Conservation (phyloP, 92 coral and sea anemone species). For the Zoanthus sansibaricus region DNA sequence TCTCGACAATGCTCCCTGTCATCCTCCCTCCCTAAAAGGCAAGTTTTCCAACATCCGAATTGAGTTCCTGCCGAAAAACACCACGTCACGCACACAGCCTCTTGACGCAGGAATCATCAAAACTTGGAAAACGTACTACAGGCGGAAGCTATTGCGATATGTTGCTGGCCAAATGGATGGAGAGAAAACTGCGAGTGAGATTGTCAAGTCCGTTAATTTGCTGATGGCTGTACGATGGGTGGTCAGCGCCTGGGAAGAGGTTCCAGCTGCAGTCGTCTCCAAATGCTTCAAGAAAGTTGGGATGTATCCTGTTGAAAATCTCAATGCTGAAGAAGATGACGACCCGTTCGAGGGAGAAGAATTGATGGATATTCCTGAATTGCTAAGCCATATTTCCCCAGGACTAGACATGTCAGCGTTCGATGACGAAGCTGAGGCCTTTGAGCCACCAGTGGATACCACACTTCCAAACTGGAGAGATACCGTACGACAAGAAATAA, state of each 20-base stretch:
- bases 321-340: slow-evolving; percentile 8
- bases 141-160: slow-evolving; percentile 38
- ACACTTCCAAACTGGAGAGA: not conserved
- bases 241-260: slow-evolving; percentile 61
- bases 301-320: slow-evolving; percentile 26
- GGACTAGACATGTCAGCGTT: too few relatives aligned
- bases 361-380: slow-evolving; percentile 17
- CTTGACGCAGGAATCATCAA: slow-evolving; percentile 56
- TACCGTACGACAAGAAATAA: not conserved
- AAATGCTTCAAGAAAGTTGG: slow-evolving; percentile 45
- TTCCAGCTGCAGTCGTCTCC: slow-evolving; percentile 15
- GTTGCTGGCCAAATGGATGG: slow-evolving; percentile 39
- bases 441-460: not conserved
- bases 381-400: too few relatives aligned
- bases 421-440: not conserved
- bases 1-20: not conserved
- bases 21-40: slow-evolving; percentile 1
- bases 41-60: slow-evolving; percentile 49
- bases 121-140: slow-evolving; percentile 42
- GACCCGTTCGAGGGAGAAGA: slow-evolving; percentile 55
- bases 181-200: slow-evolving; percentile 33
- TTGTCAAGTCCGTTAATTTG: slow-evolving; percentile 47
- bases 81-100: slow-evolving; percentile 50
- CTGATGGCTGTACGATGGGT: slow-evolving; percentile 56
- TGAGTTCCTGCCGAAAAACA: slow-evolving; percentile 46